Evolutionary conservation across 2,888 invertebrate genomes (phyloP).

Genomic region (Digitonthophagus gazella): DNA sequence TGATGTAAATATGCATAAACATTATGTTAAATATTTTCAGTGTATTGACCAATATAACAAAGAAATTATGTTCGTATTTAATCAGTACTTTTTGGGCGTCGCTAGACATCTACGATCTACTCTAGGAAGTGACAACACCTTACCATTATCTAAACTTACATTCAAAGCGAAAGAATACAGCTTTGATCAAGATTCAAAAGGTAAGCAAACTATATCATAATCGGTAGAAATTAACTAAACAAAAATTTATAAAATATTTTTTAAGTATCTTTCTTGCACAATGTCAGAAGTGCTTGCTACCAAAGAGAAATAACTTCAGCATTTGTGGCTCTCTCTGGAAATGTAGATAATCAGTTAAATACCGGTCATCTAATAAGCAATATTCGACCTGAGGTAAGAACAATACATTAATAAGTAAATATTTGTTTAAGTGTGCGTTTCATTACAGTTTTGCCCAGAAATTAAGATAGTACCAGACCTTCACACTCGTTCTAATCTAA

Average conservation of each 20-base stretch:
- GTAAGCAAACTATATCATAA: background rate
- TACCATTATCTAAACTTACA: slow-evolving; percentile 20
- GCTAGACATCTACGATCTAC: slow-evolving; percentile 17
- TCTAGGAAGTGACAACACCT: slow-evolving; percentile 18
- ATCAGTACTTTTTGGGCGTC: slow-evolving; percentile 29
- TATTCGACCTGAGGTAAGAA: slow-evolving; percentile 22
- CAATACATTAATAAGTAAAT: background rate
- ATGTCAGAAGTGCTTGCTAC: slow-evolving; percentile 24
- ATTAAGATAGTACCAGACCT: slow-evolving; percentile 28
- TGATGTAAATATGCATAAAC: background rate
- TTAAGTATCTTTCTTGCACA: slow-evolving; percentile 26
- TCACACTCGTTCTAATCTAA: slow-evolving; percentile 21
- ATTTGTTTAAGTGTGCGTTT: no score
- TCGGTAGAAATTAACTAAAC: no score
- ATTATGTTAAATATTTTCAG: slow-evolving; percentile 18
- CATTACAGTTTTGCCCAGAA: slow-evolving; percentile 27
- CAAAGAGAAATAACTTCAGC: slow-evolving; percentile 28
- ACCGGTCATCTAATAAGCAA: slow-evolving; percentile 22
- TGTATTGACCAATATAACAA: slow-evolving; percentile 26
- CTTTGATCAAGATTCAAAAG: background rate
- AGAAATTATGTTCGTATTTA: slow-evolving; percentile 28
- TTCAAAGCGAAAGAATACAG: background rate
- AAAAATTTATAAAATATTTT: no score
- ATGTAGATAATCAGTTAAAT: slow-evolving; percentile 23
- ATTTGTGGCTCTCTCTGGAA: slow-evolving; percentile 30